A percentile compares a stretch with the other conserved stretches of the same genome.
Evolutionary conservation across 2,797 vertebrate species (phyloP).

Genomic region (Anas capensis): DNA sequence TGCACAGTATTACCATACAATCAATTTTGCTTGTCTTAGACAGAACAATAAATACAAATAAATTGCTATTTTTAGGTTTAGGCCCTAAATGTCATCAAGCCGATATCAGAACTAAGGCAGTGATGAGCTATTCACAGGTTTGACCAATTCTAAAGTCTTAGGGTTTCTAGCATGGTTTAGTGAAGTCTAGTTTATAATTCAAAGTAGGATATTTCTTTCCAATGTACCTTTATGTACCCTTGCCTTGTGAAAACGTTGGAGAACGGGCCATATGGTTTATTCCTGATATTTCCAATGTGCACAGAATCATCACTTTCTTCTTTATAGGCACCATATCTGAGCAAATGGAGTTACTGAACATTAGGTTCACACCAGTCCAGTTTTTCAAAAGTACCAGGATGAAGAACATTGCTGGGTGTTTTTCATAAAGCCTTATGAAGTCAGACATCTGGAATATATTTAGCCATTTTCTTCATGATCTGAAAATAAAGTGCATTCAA

Average conservation of each 20-base stretch:
- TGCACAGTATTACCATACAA: not conserved
- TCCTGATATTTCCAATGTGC: not conserved
- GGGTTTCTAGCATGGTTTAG: not conserved
- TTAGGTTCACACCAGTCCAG: not conserved
- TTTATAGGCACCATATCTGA: not conserved
- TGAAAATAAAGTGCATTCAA: not conserved
- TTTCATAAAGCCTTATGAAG: not conserved
- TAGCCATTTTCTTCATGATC: not conserved
- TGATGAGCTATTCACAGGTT: not conserved
- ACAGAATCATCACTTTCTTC: not conserved
- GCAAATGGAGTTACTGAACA: not conserved
- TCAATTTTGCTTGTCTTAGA: not conserved
- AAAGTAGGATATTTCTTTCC: not conserved
- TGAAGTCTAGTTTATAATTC: not conserved
- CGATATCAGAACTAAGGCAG: not conserved
- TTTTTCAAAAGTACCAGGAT: not conserved
- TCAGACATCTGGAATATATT: not conserved
- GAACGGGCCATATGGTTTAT: not conserved
- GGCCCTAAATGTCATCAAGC: not conserved
- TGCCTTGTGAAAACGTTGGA: not conserved
- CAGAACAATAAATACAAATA: not conserved
- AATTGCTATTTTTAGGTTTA: not conserved
- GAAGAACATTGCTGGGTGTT: not conserved
- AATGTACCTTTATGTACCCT: not conserved
- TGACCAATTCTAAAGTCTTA: not conserved